A percentile compares a stretch with the other conserved stretches of the same genome.
Conservation (phyloP, 2,888 invertebrate genomes). For the Athalia circularis region DNA sequence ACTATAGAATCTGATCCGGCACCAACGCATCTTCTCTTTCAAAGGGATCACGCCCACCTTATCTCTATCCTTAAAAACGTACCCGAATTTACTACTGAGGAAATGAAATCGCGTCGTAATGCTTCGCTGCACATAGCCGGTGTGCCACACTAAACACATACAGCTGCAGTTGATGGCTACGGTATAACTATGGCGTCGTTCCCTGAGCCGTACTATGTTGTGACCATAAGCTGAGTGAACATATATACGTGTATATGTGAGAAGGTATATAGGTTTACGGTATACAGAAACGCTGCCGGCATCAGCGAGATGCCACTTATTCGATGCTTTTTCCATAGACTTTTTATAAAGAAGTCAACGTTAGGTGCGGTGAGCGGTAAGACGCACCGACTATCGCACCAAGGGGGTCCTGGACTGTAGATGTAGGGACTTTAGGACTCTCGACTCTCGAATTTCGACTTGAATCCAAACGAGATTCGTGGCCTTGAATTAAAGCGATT, state of each 20-base stretch:
- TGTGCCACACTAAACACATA: not conserved
- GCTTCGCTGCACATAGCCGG: conserved; percentile 35
- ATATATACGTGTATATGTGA: conserved; percentile 4
- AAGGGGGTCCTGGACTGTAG: conserved; percentile 21
- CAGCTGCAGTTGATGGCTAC: not conserved
- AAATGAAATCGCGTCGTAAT: conserved; percentile 29
- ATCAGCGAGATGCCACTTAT: conserved; percentile 37
- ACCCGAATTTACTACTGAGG: conserved; percentile 19
- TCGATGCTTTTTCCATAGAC: conserved; percentile 32
- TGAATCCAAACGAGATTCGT: not conserved
- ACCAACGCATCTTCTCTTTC: conserved; percentile 7
- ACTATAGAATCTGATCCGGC: conserved; percentile 30
- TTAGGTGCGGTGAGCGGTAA: conserved; percentile 39
- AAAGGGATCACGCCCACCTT: conserved; percentile 21
- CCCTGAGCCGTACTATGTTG: no score
- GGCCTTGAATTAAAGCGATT: conserved; percentile 30
- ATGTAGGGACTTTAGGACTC: conserved; percentile 25
- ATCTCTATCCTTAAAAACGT: conserved; percentile 2
- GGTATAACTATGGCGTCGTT: no score
- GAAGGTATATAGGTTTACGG: conserved; percentile 1
- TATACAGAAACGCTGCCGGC: conserved; percentile 22
- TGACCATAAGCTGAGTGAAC: not conserved
- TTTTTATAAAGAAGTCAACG: conserved; percentile 42
- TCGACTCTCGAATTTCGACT: conserved; percentile 6
- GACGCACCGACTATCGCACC: conserved; percentile 37